These are phyloP conservation scores for Pissodes strobi DNA, from an alignment of 1,140 invertebrate genomes.

Conservation along the genomic window DNA sequence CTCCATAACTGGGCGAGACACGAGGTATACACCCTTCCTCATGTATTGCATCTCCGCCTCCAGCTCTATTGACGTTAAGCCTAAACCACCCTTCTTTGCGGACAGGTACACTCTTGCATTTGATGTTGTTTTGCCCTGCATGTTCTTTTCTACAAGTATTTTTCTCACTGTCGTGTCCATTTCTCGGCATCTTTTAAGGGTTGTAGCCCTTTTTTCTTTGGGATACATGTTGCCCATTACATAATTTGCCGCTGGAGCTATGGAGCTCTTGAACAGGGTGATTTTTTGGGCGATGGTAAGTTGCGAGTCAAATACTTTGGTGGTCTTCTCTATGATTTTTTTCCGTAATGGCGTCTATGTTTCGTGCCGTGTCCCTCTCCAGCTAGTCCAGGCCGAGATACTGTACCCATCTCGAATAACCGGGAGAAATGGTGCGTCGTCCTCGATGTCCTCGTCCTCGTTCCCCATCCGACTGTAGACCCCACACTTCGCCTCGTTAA, in stretches of 20 bases:
- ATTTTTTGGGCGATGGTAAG: constrained; percentile 34
- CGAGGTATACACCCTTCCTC: constrained; percentile 29
- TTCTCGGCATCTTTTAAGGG: constrained; percentile 29
- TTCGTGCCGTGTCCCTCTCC: constrained; percentile 28
- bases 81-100: constrained; percentile 22
- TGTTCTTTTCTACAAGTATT: constrained; percentile 28
- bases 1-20: constrained; percentile 17
- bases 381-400: constrained; percentile 37
- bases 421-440: constrained; percentile 28
- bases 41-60: constrained; percentile 25
- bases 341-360: constrained; percentile 17
- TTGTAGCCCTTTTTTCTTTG: constrained; percentile 20
- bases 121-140: constrained; percentile 24
- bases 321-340: constrained; percentile 14
- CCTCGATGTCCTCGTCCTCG: not conserved
- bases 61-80: constrained; percentile 18
- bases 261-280: constrained; percentile 25
- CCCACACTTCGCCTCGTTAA: constrained; percentile 39
- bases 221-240: constrained; percentile 19
- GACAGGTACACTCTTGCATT: constrained; percentile 30
- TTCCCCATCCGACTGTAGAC: constrained; percentile 15
- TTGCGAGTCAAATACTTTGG: constrained; percentile 30
- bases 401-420: constrained; percentile 33
- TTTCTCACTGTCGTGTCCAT: constrained; percentile 34
- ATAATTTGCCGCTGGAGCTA: constrained; percentile 24